Evolutionary conservation across 1,140 invertebrate species (phyloP), one percentile per base, ranked within the genome.

Genomic region (Hirudo medicinalis): DNA sequence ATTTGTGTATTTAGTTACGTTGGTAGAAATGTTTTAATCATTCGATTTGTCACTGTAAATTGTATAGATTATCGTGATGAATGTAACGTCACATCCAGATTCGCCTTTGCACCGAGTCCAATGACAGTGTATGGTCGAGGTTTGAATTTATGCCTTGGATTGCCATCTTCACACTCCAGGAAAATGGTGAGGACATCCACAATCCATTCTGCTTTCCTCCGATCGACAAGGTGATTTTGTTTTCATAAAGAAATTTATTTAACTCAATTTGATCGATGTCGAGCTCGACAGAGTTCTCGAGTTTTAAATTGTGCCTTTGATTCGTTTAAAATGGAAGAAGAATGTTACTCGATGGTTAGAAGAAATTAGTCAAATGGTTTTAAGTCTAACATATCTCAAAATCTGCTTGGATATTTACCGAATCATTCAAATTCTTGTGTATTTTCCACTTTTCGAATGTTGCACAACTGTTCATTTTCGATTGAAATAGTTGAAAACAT

Each of bases 91-190:
- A 49, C 9, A 49, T 49, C 43, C 32, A 68, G 67, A 68, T 68
- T 36, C 67, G 40, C 32, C 29, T 40, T 29, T 68, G 67, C 40
- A 40, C 67, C 20, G 67, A 68, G 11, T 29, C 29, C 29, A 68
- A n/a, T 25, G 67, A 68, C 29, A 36, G 67, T n/a, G 29, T 68
- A 27, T 68, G 67, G 67, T 29, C 67, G 29, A 40, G 32, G 67
- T 40, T 68, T 40, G 67, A 68, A 36, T 68, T 36, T 19, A 68
- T 36, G 43, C 43, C 43, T 40, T 68, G 67, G 67, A 68, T 68
- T 11, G 67, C 67, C 22, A 40, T 68, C 22, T 68, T 68, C 67
- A 68, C 29, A 15, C 67, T 68, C 40, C 67, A 36, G 6, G 67
- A 68, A 36, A 29, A 29, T 22, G 29, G 32, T 11, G 67, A 68